Evolutionary conservation across 2,888 invertebrate species (phyloP).

Genomic region (Sylvicola fuscatus): DNA sequence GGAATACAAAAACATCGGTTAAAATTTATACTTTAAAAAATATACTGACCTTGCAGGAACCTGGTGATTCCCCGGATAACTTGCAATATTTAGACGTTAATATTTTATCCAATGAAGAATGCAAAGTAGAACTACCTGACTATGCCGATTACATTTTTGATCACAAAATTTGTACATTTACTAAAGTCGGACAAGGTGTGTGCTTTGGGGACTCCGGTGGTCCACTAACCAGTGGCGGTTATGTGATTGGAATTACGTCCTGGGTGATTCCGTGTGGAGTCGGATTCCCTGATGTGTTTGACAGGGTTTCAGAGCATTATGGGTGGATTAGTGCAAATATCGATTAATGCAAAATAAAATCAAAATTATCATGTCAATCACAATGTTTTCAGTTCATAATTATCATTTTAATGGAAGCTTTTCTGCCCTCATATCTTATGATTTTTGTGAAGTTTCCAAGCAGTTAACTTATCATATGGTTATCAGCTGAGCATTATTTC

Average conservation of each 20-base stretch:
- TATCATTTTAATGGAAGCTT: no score
- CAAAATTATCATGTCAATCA: no score
- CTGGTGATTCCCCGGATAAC: neutral
- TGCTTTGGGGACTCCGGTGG: conserved; percentile 1
- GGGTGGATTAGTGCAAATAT: conserved; percentile 9
- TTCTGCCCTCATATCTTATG: no score
- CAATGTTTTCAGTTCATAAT: no score
- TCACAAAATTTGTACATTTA: conserved; percentile 1
- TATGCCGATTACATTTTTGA: no score
- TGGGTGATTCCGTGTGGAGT: conserved; percentile 14
- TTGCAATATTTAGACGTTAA: conserved; percentile 1
- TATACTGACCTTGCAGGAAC: conserved; percentile 1
- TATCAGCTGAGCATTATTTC: no score
- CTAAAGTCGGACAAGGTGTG: neutral
- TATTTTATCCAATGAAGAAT: no score
- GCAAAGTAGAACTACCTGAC: no score
- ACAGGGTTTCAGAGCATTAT: conserved; percentile 11
- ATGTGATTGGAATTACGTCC: conserved; percentile 13
- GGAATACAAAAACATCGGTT: no score
- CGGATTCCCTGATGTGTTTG: conserved; percentile 14
- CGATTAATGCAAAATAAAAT: neutral
- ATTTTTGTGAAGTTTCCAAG: no score
- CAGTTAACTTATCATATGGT: no score
- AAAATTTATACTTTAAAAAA: neutral
- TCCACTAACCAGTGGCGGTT: conserved; percentile 1